Percentiles rank a stretch among this genome's conserved stretches.
phyloP scores from a whole-genome alignment of 1,140 invertebrate genomes.

The Wiebesia pumilae region DNA sequence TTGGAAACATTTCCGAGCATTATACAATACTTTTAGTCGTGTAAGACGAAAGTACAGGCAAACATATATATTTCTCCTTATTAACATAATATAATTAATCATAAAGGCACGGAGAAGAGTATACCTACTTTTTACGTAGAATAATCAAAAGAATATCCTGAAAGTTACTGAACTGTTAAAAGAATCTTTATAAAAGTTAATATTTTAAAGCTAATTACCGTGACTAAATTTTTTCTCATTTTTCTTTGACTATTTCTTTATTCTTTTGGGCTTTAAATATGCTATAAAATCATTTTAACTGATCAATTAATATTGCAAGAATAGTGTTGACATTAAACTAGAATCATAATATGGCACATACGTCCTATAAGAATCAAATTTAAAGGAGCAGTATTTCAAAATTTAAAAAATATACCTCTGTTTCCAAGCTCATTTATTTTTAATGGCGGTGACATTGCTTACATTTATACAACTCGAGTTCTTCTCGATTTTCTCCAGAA shows the following conservation, averaged over 20 bases:
- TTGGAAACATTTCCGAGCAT: not conserved
- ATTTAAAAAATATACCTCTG: not conserved
- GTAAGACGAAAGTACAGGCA: not conserved
- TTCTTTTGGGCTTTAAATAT: not conserved
- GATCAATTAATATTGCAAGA: too few relatives aligned
- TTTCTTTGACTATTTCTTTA: conserved; percentile 12
- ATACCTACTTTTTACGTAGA: not conserved
- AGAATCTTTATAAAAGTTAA: conserved; percentile 14
- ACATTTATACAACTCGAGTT: not conserved
- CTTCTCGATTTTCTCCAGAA: conserved; percentile 7
- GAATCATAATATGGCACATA: too few relatives aligned
- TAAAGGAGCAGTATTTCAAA: too few relatives aligned
- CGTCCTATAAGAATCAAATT: too few relatives aligned
- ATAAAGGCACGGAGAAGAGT: not conserved
- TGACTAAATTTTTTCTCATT: conserved; percentile 50
- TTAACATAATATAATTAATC: not conserved
- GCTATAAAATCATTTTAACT: too few relatives aligned
- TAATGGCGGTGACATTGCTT: not conserved
- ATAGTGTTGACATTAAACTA: too few relatives aligned
- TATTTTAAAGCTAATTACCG: conserved; percentile 10
- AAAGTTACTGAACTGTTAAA: conserved; percentile 29
- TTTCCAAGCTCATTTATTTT: not conserved
- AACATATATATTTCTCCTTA: not conserved
- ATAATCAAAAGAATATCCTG: not conserved
- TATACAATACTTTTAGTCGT: not conserved